Base-by-base conservation (phyloP, 2,113 vertebrate species). In the Dicerorhinus sumatrensis region DNA sequence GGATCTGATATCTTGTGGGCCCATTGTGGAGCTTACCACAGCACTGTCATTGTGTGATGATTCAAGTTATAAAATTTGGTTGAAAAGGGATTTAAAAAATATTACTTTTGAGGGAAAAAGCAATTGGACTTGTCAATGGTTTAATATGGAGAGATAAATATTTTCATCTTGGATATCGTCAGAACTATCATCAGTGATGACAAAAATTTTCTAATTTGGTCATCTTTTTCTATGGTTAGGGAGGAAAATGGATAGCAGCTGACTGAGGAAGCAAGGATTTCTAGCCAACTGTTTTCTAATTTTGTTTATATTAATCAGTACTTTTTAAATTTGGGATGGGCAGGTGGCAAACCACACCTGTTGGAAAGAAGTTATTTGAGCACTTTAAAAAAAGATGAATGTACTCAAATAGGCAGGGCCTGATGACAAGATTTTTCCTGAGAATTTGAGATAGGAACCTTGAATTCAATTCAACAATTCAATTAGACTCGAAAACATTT, bases 381-480 rank as follows among this genome's bases (percentile, higher is more conserved):
- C n/a, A 27, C 6, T 90, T 97, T 12, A 20, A 63, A 62, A 48
- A 95, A 93, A 70, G 54, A 58, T 77, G 23, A 91, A 42, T 16
- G 46, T 77, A 72, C 39, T 86, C 82, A 69, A 31, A 75, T 83
- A 89, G 90, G 51, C 73, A 94, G 62, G 31, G 5, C 73, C 79
- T 62, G 27, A 36, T 94, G 85, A 77, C 77, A 88, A 81, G 48
- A 33, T 69, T 65, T 79, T 89, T 42, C 72, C 82, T 93, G 93
- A 84, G 77, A 94, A 90, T 69, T 23, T 90, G 85, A 97, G 67
- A 93, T 96, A 85, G 46, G 85, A 75, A 23, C 84, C 81, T 95
- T 97, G 88, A 97, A 97, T 96, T 85, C 82, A 94, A 73, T 92
- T 97, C 81, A 96, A 83, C 80, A 70, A 96, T 94, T 97, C 85